Base-by-base conservation (phyloP, 2,113 vertebrate genomes). In the Amblyornis subalaris region DNA sequence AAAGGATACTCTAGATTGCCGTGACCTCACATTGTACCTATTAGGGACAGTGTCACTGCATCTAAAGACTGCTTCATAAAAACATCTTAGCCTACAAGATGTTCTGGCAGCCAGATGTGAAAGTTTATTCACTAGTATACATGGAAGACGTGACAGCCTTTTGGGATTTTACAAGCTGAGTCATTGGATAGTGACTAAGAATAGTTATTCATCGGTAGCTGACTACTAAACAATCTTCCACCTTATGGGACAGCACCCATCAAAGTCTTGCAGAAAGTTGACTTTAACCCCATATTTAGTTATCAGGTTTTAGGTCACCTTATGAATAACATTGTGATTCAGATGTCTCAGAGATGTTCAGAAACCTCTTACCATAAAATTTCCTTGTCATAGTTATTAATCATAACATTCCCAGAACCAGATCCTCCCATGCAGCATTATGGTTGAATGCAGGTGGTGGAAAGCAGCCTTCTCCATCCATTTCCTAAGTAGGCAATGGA, bases 251-350 rank as follows among this genome's bases (percentile, higher is more conserved):
- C 85, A 93, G 51, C 38, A 75, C 71, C 88, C 88, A 83, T 92
- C 70, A 94, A 76, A 89, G 82, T 5, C 65, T 71, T 70, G 57
- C 40, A 93, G 57, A 82, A 94, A 69, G 81, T 64, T 90, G 67
- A 71, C 42, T 84, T 95, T 93, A 94, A 61, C 21, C 48, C 24
- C 8, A 2, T 71, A 91, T 84, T 90, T 89, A 88, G 54, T 67
- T 93, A 47, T 65, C 73, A 77, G 53, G 18, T 48, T 93, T 94
- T 70, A 77, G 35, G 38, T 60, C 38, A 60, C 51, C 23, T 79
- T 62, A 64, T 90, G 90, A 97, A 89, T 81, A 94, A 90, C 36
- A 26, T 51, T 53, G 36, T 96, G 93, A 95, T 92, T 96, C 92
- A 90, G 58, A 73, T 69, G 60, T 85, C 62, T 93, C 67, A 76